Base-by-base conservation (phyloP, 2,888 invertebrate species). In the Micoletzkya japonica region DNA sequence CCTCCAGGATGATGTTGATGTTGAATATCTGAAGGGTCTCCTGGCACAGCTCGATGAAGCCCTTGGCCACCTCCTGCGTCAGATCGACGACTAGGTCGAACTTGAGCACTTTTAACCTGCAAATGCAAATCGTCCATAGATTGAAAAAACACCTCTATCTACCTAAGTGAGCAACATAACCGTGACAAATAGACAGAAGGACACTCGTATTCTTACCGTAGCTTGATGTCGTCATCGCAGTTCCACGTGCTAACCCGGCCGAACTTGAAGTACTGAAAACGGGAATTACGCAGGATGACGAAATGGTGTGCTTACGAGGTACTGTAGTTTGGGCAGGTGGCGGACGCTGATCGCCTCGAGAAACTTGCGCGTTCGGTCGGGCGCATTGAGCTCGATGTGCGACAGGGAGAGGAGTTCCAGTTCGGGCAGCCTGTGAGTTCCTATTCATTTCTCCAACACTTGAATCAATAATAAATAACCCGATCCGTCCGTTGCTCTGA, bases 81-180 rank as follows among this genome's bases (percentile, higher is more conserved):
- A 66, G 26, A 26, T 54, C 64, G 28, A 54, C 36, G 54, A 20
- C 28, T 6, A 66, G 37, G 28, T 66, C 64, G 54, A 66, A 66
- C 20, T 66, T 20, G 28, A 66, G 26, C 14, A 20, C 10, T 17
- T 37, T 36, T 32, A 66, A 26, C n/a, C 64, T 66, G 50, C 36
- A 54, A 54, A 54, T 17, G 24, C 10, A 7, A 7, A 54, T 7
- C 10, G 17, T 24, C 54, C 7, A 54, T 54, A n/a, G n/a, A n/a
- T n/a, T 44, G 10, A 14, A 14, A 44, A 44, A 44, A 20, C 44
- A 10, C n/a, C n/a, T n/a, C n/a, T n/a, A n/a, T n/a, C n/a, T n/a
- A n/a, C n/a, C n/a, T n/a, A n/a, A n/a, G n/a, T n/a, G n/a, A n/a
- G n/a, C n/a, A n/a, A n/a, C n/a, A n/a, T n/a, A n/a, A n/a, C n/a